Percentiles rank a stretch among this genome's conserved stretches.
Conservation (phyloP, 2,888 invertebrate species). For the Cheilosia variabilis region DNA sequence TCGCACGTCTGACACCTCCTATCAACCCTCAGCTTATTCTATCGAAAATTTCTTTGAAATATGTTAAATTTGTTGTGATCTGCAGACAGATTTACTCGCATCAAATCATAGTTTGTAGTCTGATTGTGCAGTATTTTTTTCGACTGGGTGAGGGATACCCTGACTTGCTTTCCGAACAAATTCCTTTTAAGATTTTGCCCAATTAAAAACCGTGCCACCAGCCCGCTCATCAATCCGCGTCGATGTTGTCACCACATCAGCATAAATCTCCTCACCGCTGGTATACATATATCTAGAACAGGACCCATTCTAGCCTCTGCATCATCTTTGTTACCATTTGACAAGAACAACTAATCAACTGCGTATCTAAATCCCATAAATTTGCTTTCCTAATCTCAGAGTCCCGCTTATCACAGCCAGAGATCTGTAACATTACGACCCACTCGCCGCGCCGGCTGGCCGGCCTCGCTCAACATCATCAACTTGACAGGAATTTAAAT, state of each 20-base stretch:
- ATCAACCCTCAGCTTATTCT: too few relatives aligned
- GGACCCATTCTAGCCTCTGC: constrained; percentile 24
- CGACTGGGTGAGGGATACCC: too few relatives aligned
- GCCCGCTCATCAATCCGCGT: constrained; percentile 19
- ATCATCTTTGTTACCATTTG: constrained; percentile 56
- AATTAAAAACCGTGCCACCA: background rate
- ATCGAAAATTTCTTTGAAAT: too few relatives aligned
- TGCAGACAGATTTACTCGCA: too few relatives aligned
- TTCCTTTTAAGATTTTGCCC: background rate
- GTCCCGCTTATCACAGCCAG: constrained; percentile 38
- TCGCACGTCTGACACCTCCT: too few relatives aligned
- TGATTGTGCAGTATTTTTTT: too few relatives aligned
- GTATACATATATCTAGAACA: constrained; percentile 16
- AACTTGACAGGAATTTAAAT: constrained; percentile 68
- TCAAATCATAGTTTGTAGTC: too few relatives aligned
- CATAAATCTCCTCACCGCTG: constrained; percentile 31
- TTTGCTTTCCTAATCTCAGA: constrained; percentile 55
- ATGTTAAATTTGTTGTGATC: too few relatives aligned
- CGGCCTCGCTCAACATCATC: constrained; percentile 38
- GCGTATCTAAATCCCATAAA: constrained; percentile 70
- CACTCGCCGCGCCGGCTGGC: constrained; percentile 26
- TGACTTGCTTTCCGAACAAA: too few relatives aligned
- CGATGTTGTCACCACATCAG: constrained; percentile 33
- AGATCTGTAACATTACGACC: constrained; percentile 73
- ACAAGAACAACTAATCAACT: constrained; percentile 69